A percentile compares a stretch with the other conserved stretches of the same genome.
These are phyloP conservation scores for Acrocephalus arundinaceus DNA, from an alignment of 2,113 vertebrate genomes.

Conservation along the genomic window DNA sequence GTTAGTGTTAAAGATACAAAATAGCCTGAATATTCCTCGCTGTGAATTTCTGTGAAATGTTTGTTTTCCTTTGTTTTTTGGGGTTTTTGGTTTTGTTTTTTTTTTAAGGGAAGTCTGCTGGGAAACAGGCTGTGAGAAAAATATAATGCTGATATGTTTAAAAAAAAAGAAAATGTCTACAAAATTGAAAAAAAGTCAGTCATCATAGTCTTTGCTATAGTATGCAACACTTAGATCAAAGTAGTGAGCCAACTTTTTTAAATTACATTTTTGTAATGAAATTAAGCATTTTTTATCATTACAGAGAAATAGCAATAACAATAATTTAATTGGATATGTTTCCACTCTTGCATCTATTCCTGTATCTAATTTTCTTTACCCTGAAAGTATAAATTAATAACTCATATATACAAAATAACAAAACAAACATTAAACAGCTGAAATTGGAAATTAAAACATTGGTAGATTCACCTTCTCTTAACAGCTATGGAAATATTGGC, in stretches of 20 bases:
- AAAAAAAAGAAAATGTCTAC: not conserved
- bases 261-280: not conserved
- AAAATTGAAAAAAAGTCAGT: not conserved
- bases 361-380: not conserved
- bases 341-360: not conserved
- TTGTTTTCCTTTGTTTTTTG: not conserved
- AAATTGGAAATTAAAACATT: not conserved
- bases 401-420: not conserved
- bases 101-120: not conserved
- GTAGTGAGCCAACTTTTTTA: not conserved
- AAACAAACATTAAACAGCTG: not conserved
- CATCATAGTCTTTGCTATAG: not conserved
- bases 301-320: not conserved
- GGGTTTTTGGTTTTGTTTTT: not conserved
- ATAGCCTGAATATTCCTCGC: not conserved
- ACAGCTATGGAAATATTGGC: not conserved
- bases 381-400: not conserved
- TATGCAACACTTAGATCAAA: not conserved
- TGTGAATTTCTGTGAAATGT: not conserved
- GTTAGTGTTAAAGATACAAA: not conserved
- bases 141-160: not conserved
- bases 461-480: not conserved
- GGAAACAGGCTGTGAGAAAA: not conserved
- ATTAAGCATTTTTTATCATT: not conserved
- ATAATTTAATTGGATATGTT: not conserved